Evolutionary conservation across 1,140 invertebrate genomes (phyloP), one percentile per base, ranked within the genome.

Genomic region (Bombus fervidus): DNA sequence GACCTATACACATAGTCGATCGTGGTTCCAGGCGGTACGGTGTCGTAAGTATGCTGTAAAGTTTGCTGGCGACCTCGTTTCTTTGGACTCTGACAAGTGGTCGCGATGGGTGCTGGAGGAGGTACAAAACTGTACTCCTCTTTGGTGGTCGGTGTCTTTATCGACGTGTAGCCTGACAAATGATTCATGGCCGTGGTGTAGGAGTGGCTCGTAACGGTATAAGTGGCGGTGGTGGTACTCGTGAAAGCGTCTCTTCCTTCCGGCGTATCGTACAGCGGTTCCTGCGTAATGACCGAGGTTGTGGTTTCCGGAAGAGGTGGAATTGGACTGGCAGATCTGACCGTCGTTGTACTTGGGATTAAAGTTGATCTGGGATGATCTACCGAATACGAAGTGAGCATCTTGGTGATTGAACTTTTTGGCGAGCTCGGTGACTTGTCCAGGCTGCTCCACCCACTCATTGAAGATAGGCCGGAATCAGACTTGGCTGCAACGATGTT

Each of bases 381-480:
- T 86, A 93, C 87, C 8, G 93, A 94, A 85, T 93, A 94, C 39
- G 91, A 95, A 62, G 92, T 94, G 82, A 92, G 82, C 89, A 93
- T 93, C 91, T 94, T 95, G 18, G 88, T 90, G 72, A 94, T 92
- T 64, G 88, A 93, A 91, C 88, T 95, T 88, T 96, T 96, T 0
- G 97, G 97, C 2, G 97, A 98, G 75, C 97, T 97, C 22, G 97
- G 97, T 47, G 97, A 98, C 95, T 98, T 98, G 94, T 98, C 97
- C 87, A 98, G 93, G 93, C 97, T 98, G 18, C 97, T 98, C 96
- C 97, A 98, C 28, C 97, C 97, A 93, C 97, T 98, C 96, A 98
- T 97, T 25, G 98, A 98, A 1, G 97, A 98, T 68, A 98, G 94
- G 4, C 97, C 97, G 2, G 97, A 98, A 94, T 98, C 98, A 13